Percentiles rank a stretch among this genome's conserved stretches.
phyloP scores from a whole-genome alignment of 1,140 invertebrate species.

The Elymnias hypermnestra region DNA sequence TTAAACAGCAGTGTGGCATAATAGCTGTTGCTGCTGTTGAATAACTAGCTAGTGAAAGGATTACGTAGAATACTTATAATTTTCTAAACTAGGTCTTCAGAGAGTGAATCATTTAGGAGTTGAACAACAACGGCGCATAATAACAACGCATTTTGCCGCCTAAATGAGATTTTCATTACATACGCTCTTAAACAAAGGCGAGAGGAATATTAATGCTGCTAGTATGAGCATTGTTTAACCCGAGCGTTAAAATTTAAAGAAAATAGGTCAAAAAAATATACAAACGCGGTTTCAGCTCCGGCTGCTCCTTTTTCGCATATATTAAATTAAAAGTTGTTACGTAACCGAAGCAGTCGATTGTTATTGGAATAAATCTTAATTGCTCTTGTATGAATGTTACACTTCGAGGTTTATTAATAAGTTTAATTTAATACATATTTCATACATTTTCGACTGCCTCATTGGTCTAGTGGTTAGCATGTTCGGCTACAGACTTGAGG shows the following conservation, averaged over 20 bases:
- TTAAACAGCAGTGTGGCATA: too few species aligned
- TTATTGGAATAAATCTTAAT: background rate
- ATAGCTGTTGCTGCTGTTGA: too few species aligned
- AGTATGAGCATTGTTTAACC: slow-evolving; percentile 16
- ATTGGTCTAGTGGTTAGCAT: too few species aligned
- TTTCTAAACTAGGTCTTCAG: background rate
- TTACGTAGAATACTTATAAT: background rate
- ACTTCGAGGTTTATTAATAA: too few species aligned
- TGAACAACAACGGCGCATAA: slow-evolving; percentile 4
- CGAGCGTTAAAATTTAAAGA: slow-evolving; percentile 19
- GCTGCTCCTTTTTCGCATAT: background rate
- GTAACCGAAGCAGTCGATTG: background rate
- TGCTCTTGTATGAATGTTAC: too few species aligned
- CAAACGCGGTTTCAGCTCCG: slow-evolving; percentile 1
- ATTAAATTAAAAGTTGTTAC: background rate
- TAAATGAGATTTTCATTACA: slow-evolving; percentile 28
- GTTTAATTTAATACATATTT: too few species aligned
- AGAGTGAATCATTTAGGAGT: slow-evolving; percentile 2
- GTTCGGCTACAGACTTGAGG: too few species aligned
- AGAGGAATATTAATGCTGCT: slow-evolving; percentile 19
- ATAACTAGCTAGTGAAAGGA: background rate
- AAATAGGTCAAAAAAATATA: slow-evolving; percentile 19
- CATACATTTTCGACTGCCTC: too few species aligned
- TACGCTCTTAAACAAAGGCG: slow-evolving; percentile 24
- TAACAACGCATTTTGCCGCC: slow-evolving; percentile 15